A percentile compares a stretch with the other conserved stretches of the same genome.
These are phyloP conservation scores for Toxonevra muliebris DNA, from an alignment of 2,888 invertebrate genomes.

Conservation along the genomic window DNA sequence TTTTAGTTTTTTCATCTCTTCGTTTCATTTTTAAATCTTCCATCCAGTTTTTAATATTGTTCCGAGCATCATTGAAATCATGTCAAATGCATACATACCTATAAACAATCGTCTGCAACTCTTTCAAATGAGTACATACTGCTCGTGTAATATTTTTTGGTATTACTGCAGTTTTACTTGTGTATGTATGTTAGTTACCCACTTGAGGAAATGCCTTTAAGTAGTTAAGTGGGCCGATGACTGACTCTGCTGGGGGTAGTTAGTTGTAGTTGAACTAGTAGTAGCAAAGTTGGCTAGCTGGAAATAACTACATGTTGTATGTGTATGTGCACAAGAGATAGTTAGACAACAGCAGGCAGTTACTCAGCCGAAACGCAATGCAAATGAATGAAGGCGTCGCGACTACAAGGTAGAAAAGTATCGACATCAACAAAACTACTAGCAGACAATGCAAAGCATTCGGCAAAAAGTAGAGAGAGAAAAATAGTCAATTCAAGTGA, in stretches of 20 bases:
- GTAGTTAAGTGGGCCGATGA: slow-evolving; percentile 16
- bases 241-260: neutral
- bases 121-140: slow-evolving; percentile 11
- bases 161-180: slow-evolving; percentile 2
- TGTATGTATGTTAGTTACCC: slow-evolving; percentile 17
- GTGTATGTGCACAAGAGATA: neutral
- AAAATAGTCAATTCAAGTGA: no score
- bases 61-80: neutral
- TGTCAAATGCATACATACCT: neutral
- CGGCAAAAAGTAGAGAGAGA: no score
- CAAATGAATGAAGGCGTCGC: slow-evolving; percentile 29
- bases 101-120: neutral
- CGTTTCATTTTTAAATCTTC: no score
- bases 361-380: slow-evolving; percentile 19
- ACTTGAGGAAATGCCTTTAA: slow-evolving; percentile 33
- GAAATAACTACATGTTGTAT: no score
- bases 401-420: neutral
- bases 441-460: neutral
- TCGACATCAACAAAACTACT: neutral
- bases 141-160: no score
- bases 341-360: neutral
- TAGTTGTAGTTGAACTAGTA: no score
- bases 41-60: neutral
- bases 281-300: no score
- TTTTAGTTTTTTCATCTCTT: no score